These are phyloP conservation scores for Gnathonemus longibarbis DNA, from an alignment of 2,113 vertebrate species.

Conservation along the genomic window DNA sequence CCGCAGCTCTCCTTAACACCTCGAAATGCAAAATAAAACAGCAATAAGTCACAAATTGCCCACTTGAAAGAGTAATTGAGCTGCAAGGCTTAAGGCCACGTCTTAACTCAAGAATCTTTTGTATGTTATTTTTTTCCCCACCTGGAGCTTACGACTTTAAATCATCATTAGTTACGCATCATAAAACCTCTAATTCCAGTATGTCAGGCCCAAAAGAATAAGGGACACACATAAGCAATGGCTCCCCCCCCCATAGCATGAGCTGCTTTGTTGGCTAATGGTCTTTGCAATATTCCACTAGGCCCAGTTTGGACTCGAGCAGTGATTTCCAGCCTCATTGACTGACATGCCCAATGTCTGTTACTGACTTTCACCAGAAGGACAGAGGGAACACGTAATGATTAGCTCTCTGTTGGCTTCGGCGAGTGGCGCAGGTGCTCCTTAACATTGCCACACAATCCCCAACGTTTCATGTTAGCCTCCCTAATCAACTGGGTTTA, in stretches of 20 bases:
- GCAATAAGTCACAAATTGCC: slow-evolving; percentile 72
- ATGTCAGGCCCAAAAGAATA: slow-evolving; percentile 50
- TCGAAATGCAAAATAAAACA: slow-evolving; percentile 64
- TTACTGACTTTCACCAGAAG: slow-evolving; percentile 8
- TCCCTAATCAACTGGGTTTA: not conserved
- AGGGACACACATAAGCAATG: slow-evolving; percentile 12
- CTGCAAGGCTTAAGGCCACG: slow-evolving; percentile 65
- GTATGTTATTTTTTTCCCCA: slow-evolving; percentile 52
- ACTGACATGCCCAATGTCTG: slow-evolving; percentile 6
- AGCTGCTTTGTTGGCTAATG: slow-evolving; percentile 22
- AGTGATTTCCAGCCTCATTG: not conserved
- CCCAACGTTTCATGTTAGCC: not conserved
- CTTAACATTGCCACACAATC: not conserved
- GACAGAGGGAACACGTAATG: slow-evolving; percentile 2
- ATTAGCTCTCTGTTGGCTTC: not conserved
- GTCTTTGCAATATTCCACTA: slow-evolving; percentile 26
- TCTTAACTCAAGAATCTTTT: slow-evolving; percentile 56
- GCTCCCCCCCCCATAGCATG: not conserved
- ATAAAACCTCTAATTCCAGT: slow-evolving; percentile 65
- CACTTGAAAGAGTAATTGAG: slow-evolving; percentile 72
- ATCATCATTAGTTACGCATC: slow-evolving; percentile 68
- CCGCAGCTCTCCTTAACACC: slow-evolving; percentile 61
- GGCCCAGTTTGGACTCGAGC: slow-evolving; percentile 10
- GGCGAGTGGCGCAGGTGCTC: not conserved
- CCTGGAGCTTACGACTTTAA: slow-evolving; percentile 53